A percentile compares a stretch with the other conserved stretches of the same genome.
phyloP scores from a whole-genome alignment of 1,140 invertebrate species.

The roundworm (Caenorhabditis elegans) region DNA sequence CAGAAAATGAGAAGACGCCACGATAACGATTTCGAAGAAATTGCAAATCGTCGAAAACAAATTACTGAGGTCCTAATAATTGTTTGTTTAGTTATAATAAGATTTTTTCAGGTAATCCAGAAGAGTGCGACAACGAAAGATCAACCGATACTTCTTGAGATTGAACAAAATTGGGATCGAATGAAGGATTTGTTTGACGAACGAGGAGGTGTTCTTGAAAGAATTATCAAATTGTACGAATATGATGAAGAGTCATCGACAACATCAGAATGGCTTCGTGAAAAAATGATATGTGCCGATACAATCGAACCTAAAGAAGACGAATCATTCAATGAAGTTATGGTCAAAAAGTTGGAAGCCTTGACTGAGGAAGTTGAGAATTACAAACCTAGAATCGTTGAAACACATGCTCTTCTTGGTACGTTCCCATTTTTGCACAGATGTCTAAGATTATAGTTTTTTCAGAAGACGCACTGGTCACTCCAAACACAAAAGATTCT shows the following conservation, averaged over 20 bases:
- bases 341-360: slow-evolving; percentile 11
- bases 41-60: background rate
- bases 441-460: background rate
- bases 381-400: background rate
- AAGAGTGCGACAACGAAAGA: background rate
- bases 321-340: background rate
- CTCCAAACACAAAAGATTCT: background rate
- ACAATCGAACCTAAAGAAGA: background rate
- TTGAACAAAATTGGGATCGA: background rate
- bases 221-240: slow-evolving; percentile 1
- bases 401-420: slow-evolving; percentile 6
- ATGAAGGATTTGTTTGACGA: background rate
- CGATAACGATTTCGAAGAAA: slow-evolving; percentile 1
- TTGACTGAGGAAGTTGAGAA: background rate
- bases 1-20: background rate
- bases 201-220: background rate
- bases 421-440: background rate
- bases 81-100: background rate
- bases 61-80: background rate
- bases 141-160: background rate
- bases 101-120: background rate
- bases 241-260: background rate
- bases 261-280: background rate
- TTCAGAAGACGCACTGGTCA: background rate
- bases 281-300: slow-evolving; percentile 2